Percentiles rank a stretch among this genome's conserved stretches.
phyloP scores from a whole-genome alignment of 2,888 invertebrate genomes.

The Laothoe populi region DNA sequence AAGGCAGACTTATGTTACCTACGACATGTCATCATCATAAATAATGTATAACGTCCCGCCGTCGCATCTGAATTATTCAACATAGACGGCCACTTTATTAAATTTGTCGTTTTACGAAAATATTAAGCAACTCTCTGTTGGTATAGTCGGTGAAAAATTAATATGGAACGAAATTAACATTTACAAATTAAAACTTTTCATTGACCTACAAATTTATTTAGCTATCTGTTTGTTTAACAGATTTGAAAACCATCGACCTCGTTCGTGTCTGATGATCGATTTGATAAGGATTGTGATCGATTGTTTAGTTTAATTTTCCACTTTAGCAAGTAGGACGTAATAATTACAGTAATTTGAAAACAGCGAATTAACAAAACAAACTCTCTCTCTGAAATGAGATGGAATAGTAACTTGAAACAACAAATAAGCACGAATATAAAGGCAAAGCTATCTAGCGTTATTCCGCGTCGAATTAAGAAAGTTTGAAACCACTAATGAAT shows the following conservation, averaged over 20 bases:
- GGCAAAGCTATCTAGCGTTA: conserved; percentile 48
- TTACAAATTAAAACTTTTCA: conserved; percentile 53
- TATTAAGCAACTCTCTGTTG: conserved; percentile 57
- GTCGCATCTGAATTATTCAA: conserved; percentile 78
- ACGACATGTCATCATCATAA: conserved; percentile 81
- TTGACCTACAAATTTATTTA: conserved; percentile 12
- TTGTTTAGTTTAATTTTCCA: conserved; percentile 9
- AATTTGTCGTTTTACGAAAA: conserved; percentile 78
- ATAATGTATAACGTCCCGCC: conserved; percentile 76
- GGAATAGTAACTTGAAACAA: conserved; percentile 26
- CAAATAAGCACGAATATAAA: conserved; percentile 47
- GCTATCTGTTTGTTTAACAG: background rate
- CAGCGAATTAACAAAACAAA: conserved; percentile 15
- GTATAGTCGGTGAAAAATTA: conserved; percentile 58
- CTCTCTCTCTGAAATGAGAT: conserved; percentile 3
- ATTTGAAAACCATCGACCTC: background rate
- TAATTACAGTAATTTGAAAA: background rate
- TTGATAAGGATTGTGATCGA: background rate
- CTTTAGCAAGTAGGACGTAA: background rate
- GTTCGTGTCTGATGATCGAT: background rate
- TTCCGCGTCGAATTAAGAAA: conserved; percentile 65
- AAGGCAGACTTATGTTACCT: conserved; percentile 72
- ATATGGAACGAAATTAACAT: conserved; percentile 61
- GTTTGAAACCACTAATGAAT: conserved; percentile 70
- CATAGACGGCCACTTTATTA: conserved; percentile 79